Base-by-base conservation (phyloP, 2,797 vertebrate species). In the Novumbra hubbsi region DNA sequence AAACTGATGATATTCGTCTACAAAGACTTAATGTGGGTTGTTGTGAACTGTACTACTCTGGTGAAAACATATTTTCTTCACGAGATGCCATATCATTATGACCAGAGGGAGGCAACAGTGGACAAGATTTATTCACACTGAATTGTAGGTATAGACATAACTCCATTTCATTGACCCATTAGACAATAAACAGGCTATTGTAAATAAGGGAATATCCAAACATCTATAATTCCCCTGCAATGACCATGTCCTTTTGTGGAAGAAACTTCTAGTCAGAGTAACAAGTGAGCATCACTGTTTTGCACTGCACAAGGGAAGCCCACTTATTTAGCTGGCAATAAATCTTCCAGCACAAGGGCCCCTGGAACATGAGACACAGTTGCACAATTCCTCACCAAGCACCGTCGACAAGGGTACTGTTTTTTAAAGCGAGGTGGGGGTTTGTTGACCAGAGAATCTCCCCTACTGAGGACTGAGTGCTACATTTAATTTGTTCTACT, bases 161-260 rank as follows among this genome's bases (percentile, higher is more conserved):
- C n/a, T n/a, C n/a, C n/a, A n/a, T n/a, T n/a, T n/a, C n/a, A n/a
- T n/a, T n/a, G n/a, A n/a, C n/a, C n/a, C n/a, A n/a, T n/a, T n/a
- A n/a, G n/a, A n/a, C n/a, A n/a, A n/a, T n/a, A n/a, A n/a, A n/a
- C n/a, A n/a, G n/a, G 50, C 1, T n/a, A n/a, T 55, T 3, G 50
- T 55, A 55, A 55, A 21, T n/a, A 6, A 55, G 50, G n/a, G 7
- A 55, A 55, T n/a, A 55, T 8, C 65, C 38, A 41, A 41, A 68
- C 66, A n/a, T 68, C 65, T 45, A 41, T 41, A 17, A 9, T 45
- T 38, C 50, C 8, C 50, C 8, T 55, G n/a, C 32, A 34, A 34
- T 34, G 50, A 16, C 17, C 50, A 34, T 66, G 64, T 66, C 64
- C 64, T 68, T 68, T 21, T 68, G 66, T 68, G 66, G 66, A 45